phyloP scores from a whole-genome alignment of 2,113 vertebrate genomes.

The Bos taurus region DNA sequence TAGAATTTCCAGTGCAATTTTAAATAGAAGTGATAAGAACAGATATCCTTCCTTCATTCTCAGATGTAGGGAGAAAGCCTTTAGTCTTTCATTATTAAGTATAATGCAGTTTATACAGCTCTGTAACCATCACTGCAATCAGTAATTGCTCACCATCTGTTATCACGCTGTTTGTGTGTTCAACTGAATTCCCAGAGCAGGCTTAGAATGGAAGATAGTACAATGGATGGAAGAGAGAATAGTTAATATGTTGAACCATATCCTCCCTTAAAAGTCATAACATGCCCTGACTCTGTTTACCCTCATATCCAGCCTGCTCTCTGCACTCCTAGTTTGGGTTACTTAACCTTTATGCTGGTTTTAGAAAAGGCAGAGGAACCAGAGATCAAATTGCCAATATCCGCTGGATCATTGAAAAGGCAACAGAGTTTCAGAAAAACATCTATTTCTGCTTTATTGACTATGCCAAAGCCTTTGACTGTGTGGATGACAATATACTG shows the following conservation, averaged over 20 bases:
- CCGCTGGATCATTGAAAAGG: no score
- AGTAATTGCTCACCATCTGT: background rate
- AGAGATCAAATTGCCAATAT: no score
- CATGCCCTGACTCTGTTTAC: background rate
- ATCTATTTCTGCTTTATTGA: no score
- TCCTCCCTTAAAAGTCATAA: background rate
- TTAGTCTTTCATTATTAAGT: background rate
- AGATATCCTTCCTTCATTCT: background rate
- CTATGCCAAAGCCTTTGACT: no score
- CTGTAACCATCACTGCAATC: background rate
- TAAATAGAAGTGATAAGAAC: background rate
- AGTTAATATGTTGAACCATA: background rate
- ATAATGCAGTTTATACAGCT: background rate
- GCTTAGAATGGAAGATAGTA: background rate
- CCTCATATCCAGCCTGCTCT: background rate
- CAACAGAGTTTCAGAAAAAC: no score
- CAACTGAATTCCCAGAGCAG: background rate
- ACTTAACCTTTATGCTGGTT: background rate
- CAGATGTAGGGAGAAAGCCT: background rate
- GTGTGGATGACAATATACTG: no score
- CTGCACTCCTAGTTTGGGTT: background rate
- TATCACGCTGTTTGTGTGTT: background rate
- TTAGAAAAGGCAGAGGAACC: no score
- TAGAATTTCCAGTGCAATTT: background rate
- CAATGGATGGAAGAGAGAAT: background rate